A percentile compares a stretch with the other conserved stretches of the same genome.
Conservation (phyloP, 1,140 invertebrate genomes). For the Yoshiicerus persimilis region DNA sequence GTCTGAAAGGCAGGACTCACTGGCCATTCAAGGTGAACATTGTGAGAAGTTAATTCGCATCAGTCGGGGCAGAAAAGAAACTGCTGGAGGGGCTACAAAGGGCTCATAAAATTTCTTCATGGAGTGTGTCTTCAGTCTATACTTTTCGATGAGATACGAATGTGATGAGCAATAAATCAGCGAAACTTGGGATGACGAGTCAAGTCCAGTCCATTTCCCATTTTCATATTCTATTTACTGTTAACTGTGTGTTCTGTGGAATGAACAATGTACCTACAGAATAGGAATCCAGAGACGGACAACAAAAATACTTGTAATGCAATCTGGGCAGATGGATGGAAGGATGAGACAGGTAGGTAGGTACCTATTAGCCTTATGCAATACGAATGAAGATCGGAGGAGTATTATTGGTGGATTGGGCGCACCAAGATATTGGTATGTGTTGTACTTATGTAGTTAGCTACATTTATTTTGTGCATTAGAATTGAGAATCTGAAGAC, state of each 20-base stretch:
- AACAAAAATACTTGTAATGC: not conserved
- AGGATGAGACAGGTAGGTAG: not conserved
- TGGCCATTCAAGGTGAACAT: slow-evolving; percentile 18
- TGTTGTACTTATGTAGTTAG: not conserved
- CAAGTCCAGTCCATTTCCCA: not conserved
- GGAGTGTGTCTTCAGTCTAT: slow-evolving; percentile 34
- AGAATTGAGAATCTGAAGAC: not conserved
- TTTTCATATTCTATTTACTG: too few species aligned
- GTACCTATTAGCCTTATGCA: too few species aligned
- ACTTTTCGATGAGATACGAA: slow-evolving; percentile 40
- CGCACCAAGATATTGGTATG: not conserved
- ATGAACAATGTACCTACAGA: not conserved
- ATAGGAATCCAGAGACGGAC: not conserved
- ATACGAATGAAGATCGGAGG: not conserved
- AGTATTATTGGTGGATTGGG: too few species aligned
- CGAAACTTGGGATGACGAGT: not conserved
- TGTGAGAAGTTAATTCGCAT: slow-evolving; percentile 22
- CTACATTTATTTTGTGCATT: not conserved
- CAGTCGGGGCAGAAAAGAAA: not conserved
- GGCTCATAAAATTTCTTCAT: slow-evolving; percentile 36
- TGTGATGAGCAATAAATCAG: slow-evolving; percentile 36
- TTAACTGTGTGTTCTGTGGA: too few species aligned
- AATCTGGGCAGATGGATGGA: not conserved
- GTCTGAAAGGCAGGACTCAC: not conserved
- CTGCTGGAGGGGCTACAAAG: slow-evolving; percentile 20